These are phyloP conservation scores for Artemia sp. DNA, from an alignment of 2,888 invertebrate genomes.

Conservation along the genomic window DNA sequence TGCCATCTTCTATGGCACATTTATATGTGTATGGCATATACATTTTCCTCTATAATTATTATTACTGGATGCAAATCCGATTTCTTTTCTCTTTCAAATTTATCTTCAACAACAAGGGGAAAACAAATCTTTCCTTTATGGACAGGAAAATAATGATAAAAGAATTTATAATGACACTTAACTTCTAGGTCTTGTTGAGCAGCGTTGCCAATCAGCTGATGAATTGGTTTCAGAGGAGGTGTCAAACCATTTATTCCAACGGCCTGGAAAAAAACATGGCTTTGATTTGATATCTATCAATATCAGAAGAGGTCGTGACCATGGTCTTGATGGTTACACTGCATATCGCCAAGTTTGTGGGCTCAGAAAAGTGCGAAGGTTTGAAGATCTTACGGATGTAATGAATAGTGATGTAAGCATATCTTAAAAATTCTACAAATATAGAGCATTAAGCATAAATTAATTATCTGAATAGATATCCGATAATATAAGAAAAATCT, in stretches of 20 bases:
- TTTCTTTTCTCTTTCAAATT: too few species aligned
- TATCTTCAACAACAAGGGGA: too few species aligned
- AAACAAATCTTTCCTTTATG: too few species aligned
- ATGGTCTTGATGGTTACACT: constrained; percentile 28
- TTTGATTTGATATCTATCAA: constrained; percentile 25
- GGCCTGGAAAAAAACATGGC: constrained; percentile 20
- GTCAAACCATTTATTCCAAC: constrained; percentile 22
- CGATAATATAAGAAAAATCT: too few species aligned
- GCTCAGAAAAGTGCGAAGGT: constrained; percentile 24
- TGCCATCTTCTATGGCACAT: too few species aligned
- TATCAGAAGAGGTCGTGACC: constrained; percentile 25
- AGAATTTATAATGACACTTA: not conserved
- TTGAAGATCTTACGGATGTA: constrained; percentile 23
- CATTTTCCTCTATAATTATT: too few species aligned
- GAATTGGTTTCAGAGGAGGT: constrained; percentile 21
- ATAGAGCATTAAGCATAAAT: too few species aligned
- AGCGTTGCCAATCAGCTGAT: constrained; percentile 21
- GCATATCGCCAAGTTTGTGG: constrained; percentile 29
- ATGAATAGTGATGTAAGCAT: constrained; percentile 15
- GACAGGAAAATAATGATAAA: too few species aligned
- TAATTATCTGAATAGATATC: too few species aligned
- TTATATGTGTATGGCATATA: too few species aligned
- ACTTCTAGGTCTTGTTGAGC: constrained; percentile 13
- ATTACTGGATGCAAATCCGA: too few species aligned
- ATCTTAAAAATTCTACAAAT: too few species aligned